These are phyloP conservation scores for Lasioglossum figueresi DNA, from an alignment of 2,888 invertebrate species.

Conservation along the genomic window DNA sequence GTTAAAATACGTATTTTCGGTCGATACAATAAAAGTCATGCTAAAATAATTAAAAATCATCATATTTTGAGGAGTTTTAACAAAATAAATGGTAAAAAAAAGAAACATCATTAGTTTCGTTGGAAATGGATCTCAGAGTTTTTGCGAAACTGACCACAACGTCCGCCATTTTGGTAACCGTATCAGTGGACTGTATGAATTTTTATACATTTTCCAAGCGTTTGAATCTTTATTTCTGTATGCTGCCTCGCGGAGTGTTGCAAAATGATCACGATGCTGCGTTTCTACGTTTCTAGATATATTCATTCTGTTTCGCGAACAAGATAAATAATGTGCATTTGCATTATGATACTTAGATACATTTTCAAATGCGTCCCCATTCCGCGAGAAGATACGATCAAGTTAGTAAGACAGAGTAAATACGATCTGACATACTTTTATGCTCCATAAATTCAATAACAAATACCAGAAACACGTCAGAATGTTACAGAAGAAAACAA, in stretches of 20 bases:
- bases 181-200: background rate
- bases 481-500: background rate
- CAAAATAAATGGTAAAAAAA: too few relatives aligned
- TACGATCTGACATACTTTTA: background rate
- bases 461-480: constrained; percentile 13
- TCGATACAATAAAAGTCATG: too few relatives aligned
- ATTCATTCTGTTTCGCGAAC: background rate
- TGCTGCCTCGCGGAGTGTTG: background rate
- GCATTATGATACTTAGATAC: background rate
- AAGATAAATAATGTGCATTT: background rate
- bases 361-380: background rate
- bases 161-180: background rate
- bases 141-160: background rate
- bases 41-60: too few relatives aligned
- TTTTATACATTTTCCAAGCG: background rate
- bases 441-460: constrained; percentile 13
- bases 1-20: too few relatives aligned
- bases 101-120: too few relatives aligned
- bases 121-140: background rate
- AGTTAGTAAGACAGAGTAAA: background rate
- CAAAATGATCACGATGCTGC: background rate
- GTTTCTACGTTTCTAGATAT: background rate
- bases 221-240: background rate
- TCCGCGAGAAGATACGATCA: background rate
- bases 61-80: too few relatives aligned